phyloP scores from a whole-genome alignment of 2,888 invertebrate species.

The Agrochola litura region DNA sequence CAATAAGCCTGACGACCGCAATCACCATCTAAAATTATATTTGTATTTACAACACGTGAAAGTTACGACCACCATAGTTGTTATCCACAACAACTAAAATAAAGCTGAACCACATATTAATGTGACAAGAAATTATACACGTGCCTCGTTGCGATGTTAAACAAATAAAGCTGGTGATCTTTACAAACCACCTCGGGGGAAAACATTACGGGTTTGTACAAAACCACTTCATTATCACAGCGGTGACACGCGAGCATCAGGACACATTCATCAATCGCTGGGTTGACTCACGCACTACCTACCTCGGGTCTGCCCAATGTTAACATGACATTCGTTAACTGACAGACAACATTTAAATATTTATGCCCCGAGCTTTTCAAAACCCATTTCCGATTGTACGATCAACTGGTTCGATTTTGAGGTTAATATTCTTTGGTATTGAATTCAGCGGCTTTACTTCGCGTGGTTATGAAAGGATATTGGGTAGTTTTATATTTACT shows the following conservation, averaged over 20 bases:
- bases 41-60: neutral
- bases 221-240: constrained; percentile 58
- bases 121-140: constrained; percentile 40
- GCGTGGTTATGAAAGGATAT: neutral
- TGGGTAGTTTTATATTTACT: neutral
- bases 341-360: constrained; percentile 54
- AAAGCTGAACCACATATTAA: constrained; percentile 15
- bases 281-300: constrained; percentile 43
- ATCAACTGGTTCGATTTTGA: constrained; percentile 27
- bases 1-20: too few species aligned
- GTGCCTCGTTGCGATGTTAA: constrained; percentile 12
- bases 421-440: constrained; percentile 18
- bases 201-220: constrained; percentile 50
- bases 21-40: neutral
- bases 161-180: constrained; percentile 53
- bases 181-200: constrained; percentile 37
- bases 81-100: constrained; percentile 16
- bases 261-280: constrained; percentile 60
- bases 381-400: constrained; percentile 22
- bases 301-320: constrained; percentile 22
- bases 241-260: constrained; percentile 54
- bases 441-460: neutral
- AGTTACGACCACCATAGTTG: constrained; percentile 5
- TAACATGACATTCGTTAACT: constrained; percentile 49
- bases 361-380: constrained; percentile 37